Evolutionary conservation across 2,113 vertebrate species (phyloP).

Genomic region (Ivindomyrus marchei): DNA sequence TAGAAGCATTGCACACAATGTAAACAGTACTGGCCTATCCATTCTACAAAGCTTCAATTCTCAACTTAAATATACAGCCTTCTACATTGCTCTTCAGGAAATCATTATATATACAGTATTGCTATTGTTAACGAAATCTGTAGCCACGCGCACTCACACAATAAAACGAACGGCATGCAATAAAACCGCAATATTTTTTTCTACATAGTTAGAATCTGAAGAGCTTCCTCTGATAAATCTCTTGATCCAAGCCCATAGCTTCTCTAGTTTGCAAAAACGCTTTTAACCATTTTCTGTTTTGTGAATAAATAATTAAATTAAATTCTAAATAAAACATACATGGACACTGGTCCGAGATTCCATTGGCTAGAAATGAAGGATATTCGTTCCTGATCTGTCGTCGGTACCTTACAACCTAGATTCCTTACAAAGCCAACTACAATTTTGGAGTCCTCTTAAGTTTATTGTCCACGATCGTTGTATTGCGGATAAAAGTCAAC

Average conservation of each 20-base stretch:
- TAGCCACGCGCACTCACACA: neutral
- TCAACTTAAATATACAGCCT: neutral
- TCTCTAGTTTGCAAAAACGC: neutral
- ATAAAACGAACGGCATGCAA: neutral
- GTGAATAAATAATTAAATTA: neutral
- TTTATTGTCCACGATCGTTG: constrained; percentile 37
- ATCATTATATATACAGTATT: neutral
- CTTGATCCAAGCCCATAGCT: neutral
- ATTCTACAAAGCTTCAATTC: neutral
- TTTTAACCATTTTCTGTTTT: neutral
- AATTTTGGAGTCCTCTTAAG: constrained; percentile 26
- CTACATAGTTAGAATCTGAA: neutral
- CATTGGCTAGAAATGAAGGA: neutral
- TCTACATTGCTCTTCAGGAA: neutral
- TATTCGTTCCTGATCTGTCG: constrained; percentile 7
- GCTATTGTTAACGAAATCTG: constrained; percentile 7
- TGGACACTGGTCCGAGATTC: neutral
- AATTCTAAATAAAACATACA: neutral
- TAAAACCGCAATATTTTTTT: neutral
- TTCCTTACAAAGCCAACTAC: constrained; percentile 16
- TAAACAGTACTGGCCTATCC: neutral
- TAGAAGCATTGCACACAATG: neutral
- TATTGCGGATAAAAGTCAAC: constrained; percentile 18
- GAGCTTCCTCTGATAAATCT: neutral
- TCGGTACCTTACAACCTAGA: constrained; percentile 20